phyloP scores from a whole-genome alignment of 2,113 vertebrate genomes.

The Lipophrys pholis region DNA sequence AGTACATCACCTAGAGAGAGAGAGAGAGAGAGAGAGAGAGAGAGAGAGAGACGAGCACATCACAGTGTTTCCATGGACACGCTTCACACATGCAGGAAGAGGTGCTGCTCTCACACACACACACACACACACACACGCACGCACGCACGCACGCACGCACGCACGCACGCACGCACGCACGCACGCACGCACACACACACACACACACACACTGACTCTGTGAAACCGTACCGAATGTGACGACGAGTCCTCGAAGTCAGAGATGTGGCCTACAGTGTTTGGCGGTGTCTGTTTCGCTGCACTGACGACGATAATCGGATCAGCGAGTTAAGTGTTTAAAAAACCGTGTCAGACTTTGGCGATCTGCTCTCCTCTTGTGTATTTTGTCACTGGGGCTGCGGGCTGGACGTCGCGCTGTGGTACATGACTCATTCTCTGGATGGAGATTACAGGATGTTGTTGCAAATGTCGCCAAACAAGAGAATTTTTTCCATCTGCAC shows the following conservation, averaged over 20 bases:
- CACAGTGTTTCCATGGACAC: constrained; percentile 68
- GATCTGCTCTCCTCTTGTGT: constrained; percentile 4
- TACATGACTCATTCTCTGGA: constrained; percentile 63
- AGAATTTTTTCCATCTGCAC: constrained; percentile 49
- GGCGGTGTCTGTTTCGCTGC: constrained; percentile 14
- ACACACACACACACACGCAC: neutral
- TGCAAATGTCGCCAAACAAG: constrained; percentile 51
- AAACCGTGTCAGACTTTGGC: constrained; percentile 42
- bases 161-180: constrained; percentile 1
- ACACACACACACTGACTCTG: constrained; percentile 6
- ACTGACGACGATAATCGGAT: constrained; percentile 47
- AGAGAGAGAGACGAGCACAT: constrained; percentile 23
- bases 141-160: neutral
- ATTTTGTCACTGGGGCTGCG: constrained; percentile 42
- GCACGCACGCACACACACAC: neutral
- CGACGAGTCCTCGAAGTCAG: constrained; percentile 32
- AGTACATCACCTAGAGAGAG: constrained; percentile 95
- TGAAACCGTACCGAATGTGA: constrained; percentile 40
- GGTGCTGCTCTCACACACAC: constrained; percentile 13
- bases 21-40: constrained; percentile 39
- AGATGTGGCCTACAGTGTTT: constrained; percentile 40
- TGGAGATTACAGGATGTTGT: constrained; percentile 60
- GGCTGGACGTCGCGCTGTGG: constrained; percentile 48
- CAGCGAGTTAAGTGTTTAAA: constrained; percentile 36
- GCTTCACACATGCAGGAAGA: constrained; percentile 41